Evolutionary conservation across 2,113 vertebrate species (phyloP).

Genomic region (Ovis aries): DNA sequence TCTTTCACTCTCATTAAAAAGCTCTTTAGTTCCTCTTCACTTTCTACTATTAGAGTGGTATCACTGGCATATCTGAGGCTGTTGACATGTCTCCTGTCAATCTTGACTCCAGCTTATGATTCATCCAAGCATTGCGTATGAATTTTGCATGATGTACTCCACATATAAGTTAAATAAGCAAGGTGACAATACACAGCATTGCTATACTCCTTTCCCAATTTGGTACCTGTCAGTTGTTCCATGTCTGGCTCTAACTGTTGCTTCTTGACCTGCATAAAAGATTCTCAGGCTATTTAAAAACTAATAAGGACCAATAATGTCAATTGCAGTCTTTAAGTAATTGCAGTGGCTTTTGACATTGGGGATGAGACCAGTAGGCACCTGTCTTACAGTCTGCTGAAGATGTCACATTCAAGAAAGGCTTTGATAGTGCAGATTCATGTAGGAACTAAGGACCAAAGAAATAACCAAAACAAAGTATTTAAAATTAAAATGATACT

Average conservation of each 20-base stretch:
- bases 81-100: not conserved
- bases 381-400: not conserved
- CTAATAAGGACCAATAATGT: not conserved
- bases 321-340: not conserved
- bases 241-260: not conserved
- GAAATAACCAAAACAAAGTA: not conserved
- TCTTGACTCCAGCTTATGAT: not conserved
- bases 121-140: not conserved
- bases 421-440: not conserved
- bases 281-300: not conserved
- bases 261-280: not conserved
- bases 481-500: not conserved
- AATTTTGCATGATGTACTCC: not conserved
- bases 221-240: not conserved
- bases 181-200: not conserved
- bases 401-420: not conserved
- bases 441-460: not conserved
- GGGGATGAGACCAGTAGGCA: fast-evolving
- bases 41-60: not conserved
- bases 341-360: not conserved
- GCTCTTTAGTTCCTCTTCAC: not conserved
- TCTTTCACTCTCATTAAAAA: not conserved
- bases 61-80: not conserved
- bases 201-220: not conserved
- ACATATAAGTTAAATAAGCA: not conserved